Evolutionary conservation across 2,888 invertebrate species (phyloP).

Genomic region (Gari tellinella): DNA sequence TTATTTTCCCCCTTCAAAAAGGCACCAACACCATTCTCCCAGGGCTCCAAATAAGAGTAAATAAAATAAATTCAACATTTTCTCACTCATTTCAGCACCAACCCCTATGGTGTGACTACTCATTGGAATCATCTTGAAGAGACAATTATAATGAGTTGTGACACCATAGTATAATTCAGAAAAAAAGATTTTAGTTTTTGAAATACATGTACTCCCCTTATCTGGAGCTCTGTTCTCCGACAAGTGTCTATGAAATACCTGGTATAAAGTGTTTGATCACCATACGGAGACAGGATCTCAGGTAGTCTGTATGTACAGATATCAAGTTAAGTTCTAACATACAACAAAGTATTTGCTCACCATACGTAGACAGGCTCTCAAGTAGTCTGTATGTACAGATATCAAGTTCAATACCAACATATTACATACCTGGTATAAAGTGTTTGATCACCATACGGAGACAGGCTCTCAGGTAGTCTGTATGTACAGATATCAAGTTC

Average conservation of each 20-base stretch:
- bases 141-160: too few relatives aligned
- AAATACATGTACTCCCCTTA: too few relatives aligned
- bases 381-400: constrained; percentile 89
- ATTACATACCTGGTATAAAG: constrained; percentile 87
- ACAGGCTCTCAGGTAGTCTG: constrained; percentile 88
- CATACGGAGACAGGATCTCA: constrained; percentile 87
- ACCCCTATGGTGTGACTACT: too few relatives aligned
- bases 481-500: constrained; percentile 89
- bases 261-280: constrained; percentile 88
- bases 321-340: constrained; percentile 89
- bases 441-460: constrained; percentile 87
- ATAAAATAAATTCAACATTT: too few relatives aligned
- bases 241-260: too few relatives aligned
- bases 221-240: too few relatives aligned
- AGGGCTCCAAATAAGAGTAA: too few relatives aligned
- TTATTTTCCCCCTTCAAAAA: background rate
- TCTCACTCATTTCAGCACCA: too few relatives aligned
- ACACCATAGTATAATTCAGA: too few relatives aligned
- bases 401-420: constrained; percentile 89
- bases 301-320: constrained; percentile 89
- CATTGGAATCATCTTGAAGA: background rate
- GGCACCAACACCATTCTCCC: background rate
- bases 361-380: constrained; percentile 87
- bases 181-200: too few relatives aligned
- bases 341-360: constrained; percentile 88